phyloP scores from a whole-genome alignment of 2,888 invertebrate species.

The Eilema caniola region DNA sequence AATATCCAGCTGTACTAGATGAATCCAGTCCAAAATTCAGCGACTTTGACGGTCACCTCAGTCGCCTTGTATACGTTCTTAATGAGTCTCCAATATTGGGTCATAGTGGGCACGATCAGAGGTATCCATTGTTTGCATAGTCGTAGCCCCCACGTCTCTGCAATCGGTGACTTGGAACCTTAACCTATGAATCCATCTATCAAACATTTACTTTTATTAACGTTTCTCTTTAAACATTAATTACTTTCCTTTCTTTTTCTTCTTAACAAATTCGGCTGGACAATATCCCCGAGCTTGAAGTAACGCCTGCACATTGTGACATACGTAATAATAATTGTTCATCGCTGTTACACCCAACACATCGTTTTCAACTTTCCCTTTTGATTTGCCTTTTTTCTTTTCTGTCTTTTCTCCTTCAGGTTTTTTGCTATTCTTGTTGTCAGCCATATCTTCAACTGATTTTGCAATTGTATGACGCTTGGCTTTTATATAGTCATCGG shows the following conservation, averaged over 20 bases:
- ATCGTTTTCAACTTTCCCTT: slow-evolving; percentile 91
- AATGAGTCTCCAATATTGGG: too few relatives aligned
- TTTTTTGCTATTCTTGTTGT: slow-evolving; percentile 77
- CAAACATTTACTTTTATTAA: too few relatives aligned
- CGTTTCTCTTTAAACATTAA: not conserved
- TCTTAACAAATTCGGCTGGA: slow-evolving; percentile 95
- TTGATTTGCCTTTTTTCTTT: slow-evolving; percentile 86
- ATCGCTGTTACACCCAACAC: slow-evolving; percentile 96
- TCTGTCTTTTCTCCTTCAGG: slow-evolving; percentile 78
- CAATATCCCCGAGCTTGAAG: slow-evolving; percentile 95
- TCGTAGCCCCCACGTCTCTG: too few relatives aligned
- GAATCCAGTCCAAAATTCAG: too few relatives aligned
- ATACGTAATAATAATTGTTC: slow-evolving; percentile 97
- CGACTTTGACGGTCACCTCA: too few relatives aligned
- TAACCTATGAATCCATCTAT: not conserved
- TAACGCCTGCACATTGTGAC: slow-evolving; percentile 96
- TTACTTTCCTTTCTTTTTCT: slow-evolving; percentile 92
- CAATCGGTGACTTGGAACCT: too few relatives aligned
- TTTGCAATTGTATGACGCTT: slow-evolving; percentile 23
- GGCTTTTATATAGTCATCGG: slow-evolving; percentile 14
- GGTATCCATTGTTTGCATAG: too few relatives aligned
- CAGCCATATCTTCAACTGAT: slow-evolving; percentile 59
- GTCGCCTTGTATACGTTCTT: too few relatives aligned
- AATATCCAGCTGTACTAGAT: too few relatives aligned
- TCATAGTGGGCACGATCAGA: too few relatives aligned